Evolutionary conservation across 2,888 invertebrate genomes (phyloP).

Genomic region (Apeira syringaria): DNA sequence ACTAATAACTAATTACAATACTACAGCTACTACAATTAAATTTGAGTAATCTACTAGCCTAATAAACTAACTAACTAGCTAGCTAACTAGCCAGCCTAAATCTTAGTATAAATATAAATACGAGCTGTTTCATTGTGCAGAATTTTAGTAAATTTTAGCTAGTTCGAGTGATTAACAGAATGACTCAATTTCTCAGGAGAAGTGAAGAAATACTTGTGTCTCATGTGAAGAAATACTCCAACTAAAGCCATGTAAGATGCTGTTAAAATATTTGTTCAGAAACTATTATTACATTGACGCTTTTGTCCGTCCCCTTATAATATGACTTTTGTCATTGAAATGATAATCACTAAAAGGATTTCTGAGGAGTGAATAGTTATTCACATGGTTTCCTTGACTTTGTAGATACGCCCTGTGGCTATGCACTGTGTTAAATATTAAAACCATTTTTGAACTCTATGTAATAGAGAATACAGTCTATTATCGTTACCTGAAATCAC

Average conservation of each 20-base stretch:
- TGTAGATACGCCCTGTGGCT: conserved; percentile 82
- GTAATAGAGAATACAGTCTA: conserved; percentile 34
- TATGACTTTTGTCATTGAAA: conserved; percentile 79
- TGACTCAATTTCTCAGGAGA: too few species aligned
- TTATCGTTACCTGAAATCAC: conserved; percentile 39
- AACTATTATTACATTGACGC: conserved; percentile 24
- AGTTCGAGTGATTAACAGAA: too few species aligned
- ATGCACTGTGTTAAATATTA: conserved; percentile 39
- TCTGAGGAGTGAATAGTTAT: conserved; percentile 72
- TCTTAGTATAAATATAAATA: too few species aligned
- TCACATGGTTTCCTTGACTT: conserved; percentile 75
- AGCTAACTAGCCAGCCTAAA: too few species aligned
- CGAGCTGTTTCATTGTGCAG: too few species aligned
- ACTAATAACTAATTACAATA: too few species aligned
- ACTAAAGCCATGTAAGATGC: conserved; percentile 15
- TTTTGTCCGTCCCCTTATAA: conserved; percentile 62
- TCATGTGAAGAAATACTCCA: neutral
- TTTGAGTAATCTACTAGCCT: too few species aligned
- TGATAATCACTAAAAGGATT: conserved; percentile 81
- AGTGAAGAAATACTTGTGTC: too few species aligned
- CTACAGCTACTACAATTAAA: too few species aligned
- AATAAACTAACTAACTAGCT: too few species aligned
- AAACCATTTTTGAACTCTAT: conserved; percentile 29
- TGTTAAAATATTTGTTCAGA: conserved; percentile 30
- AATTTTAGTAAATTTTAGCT: too few species aligned